These are phyloP conservation scores for Apodemia hepburni DNA, from an alignment of 2,888 invertebrate genomes.

Conservation along the genomic window DNA sequence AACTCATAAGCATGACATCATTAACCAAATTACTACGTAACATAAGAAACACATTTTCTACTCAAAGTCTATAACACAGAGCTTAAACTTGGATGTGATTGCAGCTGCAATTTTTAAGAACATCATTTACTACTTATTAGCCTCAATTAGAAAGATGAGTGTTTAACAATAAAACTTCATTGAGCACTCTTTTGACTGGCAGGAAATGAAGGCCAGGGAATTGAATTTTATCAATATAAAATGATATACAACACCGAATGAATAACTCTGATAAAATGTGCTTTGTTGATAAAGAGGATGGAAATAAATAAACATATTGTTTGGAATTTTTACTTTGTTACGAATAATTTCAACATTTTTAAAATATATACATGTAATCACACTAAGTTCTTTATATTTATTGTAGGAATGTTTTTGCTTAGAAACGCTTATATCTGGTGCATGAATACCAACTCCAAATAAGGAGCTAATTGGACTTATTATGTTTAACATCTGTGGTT, in stretches of 20 bases:
- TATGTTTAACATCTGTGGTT: too few species aligned
- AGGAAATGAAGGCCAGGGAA: slow-evolving; percentile 36
- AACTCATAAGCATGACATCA: slow-evolving; percentile 22
- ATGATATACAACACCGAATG: slow-evolving; percentile 36
- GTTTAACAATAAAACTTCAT: slow-evolving; percentile 48
- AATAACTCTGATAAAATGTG: slow-evolving; percentile 37
- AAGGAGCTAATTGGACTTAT: too few species aligned
- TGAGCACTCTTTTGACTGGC: slow-evolving; percentile 36
- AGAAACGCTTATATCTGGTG: too few species aligned
- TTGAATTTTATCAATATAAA: slow-evolving; percentile 41
- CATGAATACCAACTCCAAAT: too few species aligned
- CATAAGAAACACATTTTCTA: slow-evolving; percentile 10
- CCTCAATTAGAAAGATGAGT: slow-evolving; percentile 56
- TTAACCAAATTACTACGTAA: background rate
- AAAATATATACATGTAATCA: background rate
- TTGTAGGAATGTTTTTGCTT: too few species aligned
- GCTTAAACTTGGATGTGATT: slow-evolving; percentile 37
- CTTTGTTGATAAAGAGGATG: slow-evolving; percentile 24
- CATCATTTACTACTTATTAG: slow-evolving; percentile 49
- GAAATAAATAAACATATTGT: slow-evolving; percentile 24
- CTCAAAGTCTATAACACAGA: slow-evolving; percentile 31
- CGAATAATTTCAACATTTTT: background rate
- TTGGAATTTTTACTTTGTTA: slow-evolving; percentile 16
- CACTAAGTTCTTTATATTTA: too few species aligned
- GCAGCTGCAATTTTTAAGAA: slow-evolving; percentile 20